A percentile compares a stretch with the other conserved stretches of the same genome.
These are phyloP conservation scores for Yoshiicerus persimilis DNA, from an alignment of 1,140 invertebrate species.

Conservation along the genomic window DNA sequence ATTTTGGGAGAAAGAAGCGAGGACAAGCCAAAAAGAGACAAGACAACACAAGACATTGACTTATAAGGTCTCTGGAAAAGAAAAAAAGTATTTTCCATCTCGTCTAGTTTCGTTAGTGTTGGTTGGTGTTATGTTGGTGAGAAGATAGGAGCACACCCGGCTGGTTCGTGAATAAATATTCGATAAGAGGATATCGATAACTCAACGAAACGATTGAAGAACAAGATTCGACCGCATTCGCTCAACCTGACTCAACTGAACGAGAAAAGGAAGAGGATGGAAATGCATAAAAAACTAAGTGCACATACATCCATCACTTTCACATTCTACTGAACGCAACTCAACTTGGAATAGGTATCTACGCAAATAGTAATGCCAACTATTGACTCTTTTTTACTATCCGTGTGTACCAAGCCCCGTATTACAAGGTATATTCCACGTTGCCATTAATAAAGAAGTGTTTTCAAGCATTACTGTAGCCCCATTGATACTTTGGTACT, in stretches of 20 bases:
- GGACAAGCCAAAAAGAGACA: conserved; percentile 7
- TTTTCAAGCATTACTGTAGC: too few relatives aligned
- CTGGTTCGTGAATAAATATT: conserved; percentile 17
- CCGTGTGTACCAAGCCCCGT: too few relatives aligned
- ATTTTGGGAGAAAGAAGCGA: not conserved
- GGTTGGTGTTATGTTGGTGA: not conserved
- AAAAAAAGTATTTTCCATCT: conserved; percentile 20
- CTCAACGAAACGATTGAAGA: conserved; percentile 12
- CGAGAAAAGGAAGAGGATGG: not conserved
- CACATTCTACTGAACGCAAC: not conserved
- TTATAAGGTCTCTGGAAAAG: not conserved
- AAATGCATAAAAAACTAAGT: conserved; percentile 23
- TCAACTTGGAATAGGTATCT: not conserved
- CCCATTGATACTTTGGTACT: not conserved
- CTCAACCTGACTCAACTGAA: not conserved
- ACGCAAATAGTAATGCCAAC: not conserved
- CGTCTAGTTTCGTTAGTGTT: not conserved
- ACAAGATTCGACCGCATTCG: not conserved
- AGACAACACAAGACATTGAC: conserved; percentile 10
- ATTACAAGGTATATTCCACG: not conserved
- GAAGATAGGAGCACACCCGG: conserved; percentile 2
- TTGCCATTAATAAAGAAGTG: not conserved
- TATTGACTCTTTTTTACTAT: not conserved
- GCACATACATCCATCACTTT: conserved; percentile 12
- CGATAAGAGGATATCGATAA: conserved; percentile 20